Evolutionary conservation across 2,888 invertebrate species (phyloP).

Genomic region (Strigamia crassipes): DNA sequence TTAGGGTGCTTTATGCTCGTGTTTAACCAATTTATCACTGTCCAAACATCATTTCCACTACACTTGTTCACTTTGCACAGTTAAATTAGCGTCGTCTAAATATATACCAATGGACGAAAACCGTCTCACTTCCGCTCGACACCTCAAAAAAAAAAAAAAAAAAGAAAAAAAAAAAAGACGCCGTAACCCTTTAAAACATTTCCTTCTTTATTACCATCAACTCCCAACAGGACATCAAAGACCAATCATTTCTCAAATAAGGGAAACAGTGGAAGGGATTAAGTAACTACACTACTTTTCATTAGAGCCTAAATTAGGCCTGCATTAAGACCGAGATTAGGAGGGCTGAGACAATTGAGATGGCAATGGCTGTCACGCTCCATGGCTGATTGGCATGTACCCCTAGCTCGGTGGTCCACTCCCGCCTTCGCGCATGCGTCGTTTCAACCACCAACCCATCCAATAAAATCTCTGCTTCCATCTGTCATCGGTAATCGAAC

Average conservation of each 20-base stretch:
- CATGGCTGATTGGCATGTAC: constrained; percentile 40
- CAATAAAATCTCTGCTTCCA: constrained; percentile 45
- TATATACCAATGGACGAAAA: not conserved
- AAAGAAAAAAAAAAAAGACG: not conserved
- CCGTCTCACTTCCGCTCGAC: not conserved
- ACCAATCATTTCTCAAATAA: not conserved
- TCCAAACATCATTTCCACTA: constrained; percentile 42
- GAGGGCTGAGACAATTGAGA: constrained; percentile 16
- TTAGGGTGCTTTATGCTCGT: constrained; percentile 33
- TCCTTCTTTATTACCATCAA: not conserved
- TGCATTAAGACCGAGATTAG: constrained; percentile 3
- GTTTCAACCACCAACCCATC: constrained; percentile 43
- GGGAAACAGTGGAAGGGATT: not conserved
- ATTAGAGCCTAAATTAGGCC: constrained; percentile 43
- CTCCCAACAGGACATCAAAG: not conserved
- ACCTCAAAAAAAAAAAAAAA: too few species aligned
- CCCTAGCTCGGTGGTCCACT: constrained; percentile 33
- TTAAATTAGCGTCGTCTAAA: not conserved
- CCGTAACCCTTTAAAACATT: not conserved
- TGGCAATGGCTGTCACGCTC: constrained; percentile 43
- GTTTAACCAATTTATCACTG: constrained; percentile 40
- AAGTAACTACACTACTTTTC: constrained; percentile 14
- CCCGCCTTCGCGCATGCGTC: constrained; percentile 36
- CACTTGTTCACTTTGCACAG: constrained; percentile 28
- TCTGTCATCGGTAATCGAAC: constrained; percentile 46